Evolutionary conservation across 2,888 invertebrate genomes (phyloP), one percentile per base, ranked within the genome.

Genomic region (Kuschelorhynchus macadamiae): DNA sequence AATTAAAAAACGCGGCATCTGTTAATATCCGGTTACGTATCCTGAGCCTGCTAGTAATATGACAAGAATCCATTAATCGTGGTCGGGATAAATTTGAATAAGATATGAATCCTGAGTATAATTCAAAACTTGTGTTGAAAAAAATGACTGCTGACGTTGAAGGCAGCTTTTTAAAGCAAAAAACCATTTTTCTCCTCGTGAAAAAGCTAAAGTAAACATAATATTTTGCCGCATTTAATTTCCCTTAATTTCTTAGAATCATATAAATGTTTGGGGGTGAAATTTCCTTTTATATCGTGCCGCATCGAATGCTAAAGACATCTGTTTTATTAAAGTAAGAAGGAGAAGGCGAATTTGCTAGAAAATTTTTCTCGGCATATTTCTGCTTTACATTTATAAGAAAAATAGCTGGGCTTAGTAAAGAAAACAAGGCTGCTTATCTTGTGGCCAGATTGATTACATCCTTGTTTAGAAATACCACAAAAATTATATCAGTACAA

Each of bases 21-120:
- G 57, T 50, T 62, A 67, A 67, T 67, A 67, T 67, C 67, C 67
- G 52, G 67, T 67, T 67, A 62, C 62, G 53, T 56, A 49, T 61
- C 46, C 57, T 42, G 49, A 52, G 44, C 52, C 46, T 16, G 50
- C 56, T 49, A 30, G 67, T 62, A 55, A 57, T 62, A 62, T 17
- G 67, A 67, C 67, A 67, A 62, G 62, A 50, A 62, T 62, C 62
- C 61, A 67, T 67, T 67, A 62, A 67, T 67, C 67, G 61, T 62
- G 21, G 47, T 25, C 21, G 14, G 36, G 42, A 67, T 61, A 50
- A 61, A 61, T 67, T 67, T 61, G 61, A 67, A 67, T 67, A 61
- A 60, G 59, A 65, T 52, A 57, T 33, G 52, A 42, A 59, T 65
- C 36, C 65, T 17, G 44, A 12, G 8, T 39, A 64, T 55, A 64